Percentiles rank a stretch among this genome's conserved stretches.
phyloP scores from a whole-genome alignment of 2,797 vertebrate genomes.

The Pipistrellus pipistrellus region DNA sequence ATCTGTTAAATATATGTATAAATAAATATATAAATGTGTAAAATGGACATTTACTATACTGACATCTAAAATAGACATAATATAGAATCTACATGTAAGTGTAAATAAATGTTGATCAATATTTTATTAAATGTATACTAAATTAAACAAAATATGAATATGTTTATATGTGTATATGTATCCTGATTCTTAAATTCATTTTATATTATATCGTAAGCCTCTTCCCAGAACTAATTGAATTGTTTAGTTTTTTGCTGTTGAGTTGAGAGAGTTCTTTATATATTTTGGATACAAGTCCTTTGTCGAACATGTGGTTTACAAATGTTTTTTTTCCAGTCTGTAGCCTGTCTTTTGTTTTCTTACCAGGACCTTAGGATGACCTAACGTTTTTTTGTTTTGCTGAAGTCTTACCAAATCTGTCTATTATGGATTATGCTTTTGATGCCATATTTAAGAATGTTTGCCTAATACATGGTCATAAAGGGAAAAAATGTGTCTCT shows the following conservation, averaged over 20 bases:
- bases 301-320: neutral
- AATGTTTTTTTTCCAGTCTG: constrained; percentile 24
- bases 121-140: constrained; percentile 11
- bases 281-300: neutral
- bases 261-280: neutral
- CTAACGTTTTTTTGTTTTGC: neutral
- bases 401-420: neutral
- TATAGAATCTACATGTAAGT: neutral
- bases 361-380: neutral
- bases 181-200: constrained; percentile 42
- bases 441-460: constrained; percentile 6
- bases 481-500: neutral
- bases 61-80: neutral
- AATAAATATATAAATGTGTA: neutral
- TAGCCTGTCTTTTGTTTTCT: neutral
- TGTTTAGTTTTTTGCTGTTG: neutral
- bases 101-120: neutral
- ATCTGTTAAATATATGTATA: too few relatives aligned
- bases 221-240: neutral
- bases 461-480: neutral
- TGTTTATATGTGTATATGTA: neutral
- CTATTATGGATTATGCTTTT: neutral
- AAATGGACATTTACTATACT: neutral
- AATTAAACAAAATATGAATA: neutral
- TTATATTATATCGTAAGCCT: neutral